Base-by-base conservation (phyloP, 2,888 invertebrate species). In the Perithous albicinctus region DNA sequence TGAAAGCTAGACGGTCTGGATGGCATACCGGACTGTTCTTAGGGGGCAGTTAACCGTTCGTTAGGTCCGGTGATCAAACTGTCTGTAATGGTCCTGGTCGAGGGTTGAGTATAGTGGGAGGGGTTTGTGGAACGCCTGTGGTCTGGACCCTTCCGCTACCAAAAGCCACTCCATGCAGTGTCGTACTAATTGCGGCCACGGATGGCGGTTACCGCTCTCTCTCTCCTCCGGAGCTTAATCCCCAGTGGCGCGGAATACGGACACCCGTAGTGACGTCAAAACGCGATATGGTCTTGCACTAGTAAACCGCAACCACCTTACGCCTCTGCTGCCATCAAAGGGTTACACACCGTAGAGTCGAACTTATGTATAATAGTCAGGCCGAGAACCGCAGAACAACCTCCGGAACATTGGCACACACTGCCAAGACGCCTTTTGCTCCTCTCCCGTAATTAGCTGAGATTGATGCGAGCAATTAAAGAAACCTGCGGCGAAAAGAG, bases 171-270 rank as follows among this genome's bases (percentile, higher is more conserved):
- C 88, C 89, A 90, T 90, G 89, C 90, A 90, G 91, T 90, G 89
- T 89, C 90, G 90, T 88, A 90, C 91, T 91, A 92, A 92, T 92
- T 92, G 91, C 91, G 90, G 89, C 88, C 91, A 86, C 91, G 91
- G 91, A 91, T 92, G 91, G 88, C 88, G 87, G 89, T 92, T 91
- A 91, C 91, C 89, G 90, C 90, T 84, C 85, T 86, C 89, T n/a
- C n/a, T n/a, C n/a, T n/a, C n/a, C n/a, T n/a, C 84, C 69, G 51
- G 61, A 90, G 90, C 90, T 90, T 90, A 90, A 91, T 91, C 88
- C 89, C 84, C 85, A 91, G 78, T 86, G 90, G 91, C 90, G 91
- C 88, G 85, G 87, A 85, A 74, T 8, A 18, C 26, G 61, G 48
- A 75, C 75, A 73, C 43, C 56, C 70, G 26, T 12, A 43, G 29